Conservation (phyloP, 2,888 invertebrate genomes). For the Lepidonotus clava region DNA sequence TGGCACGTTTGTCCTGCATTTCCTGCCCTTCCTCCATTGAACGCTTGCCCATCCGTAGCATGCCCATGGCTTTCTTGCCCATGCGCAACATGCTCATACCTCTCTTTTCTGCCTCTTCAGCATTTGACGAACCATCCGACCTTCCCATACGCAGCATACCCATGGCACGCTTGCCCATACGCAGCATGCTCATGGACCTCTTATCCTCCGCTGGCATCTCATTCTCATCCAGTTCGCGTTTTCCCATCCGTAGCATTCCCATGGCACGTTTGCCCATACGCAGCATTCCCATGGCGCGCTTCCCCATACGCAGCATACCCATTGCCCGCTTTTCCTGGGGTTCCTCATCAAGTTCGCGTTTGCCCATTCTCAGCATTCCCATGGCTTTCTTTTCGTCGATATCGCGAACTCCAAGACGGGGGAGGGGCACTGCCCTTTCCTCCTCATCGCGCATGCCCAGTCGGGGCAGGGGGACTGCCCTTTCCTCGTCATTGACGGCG, state of each 20-base stretch:
- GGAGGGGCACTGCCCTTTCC: conserved; percentile 47
- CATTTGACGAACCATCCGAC: conserved; percentile 58
- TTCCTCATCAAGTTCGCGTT: not conserved
- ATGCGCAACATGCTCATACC: conserved; percentile 64
- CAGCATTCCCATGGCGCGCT: conserved; percentile 54
- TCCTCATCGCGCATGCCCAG: conserved; percentile 46
- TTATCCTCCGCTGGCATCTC: conserved; percentile 61
- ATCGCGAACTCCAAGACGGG: conserved; percentile 45
- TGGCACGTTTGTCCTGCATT: conserved; percentile 18
- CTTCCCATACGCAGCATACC: conserved; percentile 72
- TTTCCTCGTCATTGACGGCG: not conserved
- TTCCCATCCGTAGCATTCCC: conserved; percentile 65
- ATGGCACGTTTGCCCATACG: conserved; percentile 55
- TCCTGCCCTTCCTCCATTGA: conserved; percentile 20
- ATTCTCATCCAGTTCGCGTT: conserved; percentile 55
- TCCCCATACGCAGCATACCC: conserved; percentile 65
- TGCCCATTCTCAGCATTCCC: conserved; percentile 55
- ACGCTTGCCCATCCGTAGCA: conserved; percentile 65
- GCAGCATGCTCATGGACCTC: conserved; percentile 71
- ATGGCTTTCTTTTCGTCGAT: conserved; percentile 51
- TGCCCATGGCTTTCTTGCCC: conserved; percentile 63
- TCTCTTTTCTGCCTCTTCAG: conserved; percentile 62
- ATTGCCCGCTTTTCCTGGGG: conserved; percentile 56
- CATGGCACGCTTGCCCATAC: conserved; percentile 72
- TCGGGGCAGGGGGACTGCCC: conserved; percentile 46